These are phyloP conservation scores for Mus spretus DNA, from an alignment of 2,797 vertebrate genomes.

Conservation along the genomic window DNA sequence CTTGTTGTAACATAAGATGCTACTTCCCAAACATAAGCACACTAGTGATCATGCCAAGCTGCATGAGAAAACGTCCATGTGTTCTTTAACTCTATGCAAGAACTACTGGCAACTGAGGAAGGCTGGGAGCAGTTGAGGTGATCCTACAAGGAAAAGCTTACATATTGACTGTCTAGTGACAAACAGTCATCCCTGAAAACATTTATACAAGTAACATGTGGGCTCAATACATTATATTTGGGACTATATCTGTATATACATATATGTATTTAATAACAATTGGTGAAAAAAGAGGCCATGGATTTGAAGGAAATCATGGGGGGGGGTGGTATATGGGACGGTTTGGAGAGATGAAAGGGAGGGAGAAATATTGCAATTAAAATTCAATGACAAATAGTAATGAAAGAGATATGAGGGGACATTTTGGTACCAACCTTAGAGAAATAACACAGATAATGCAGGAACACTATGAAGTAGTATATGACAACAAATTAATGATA, in stretches of 20 bases:
- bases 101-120: neutral
- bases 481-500: neutral
- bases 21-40: neutral
- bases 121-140: neutral
- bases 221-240: neutral
- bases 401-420: neutral
- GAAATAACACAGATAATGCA: conserved; percentile 6
- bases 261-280: neutral
- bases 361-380: neutral
- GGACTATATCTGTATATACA: neutral
- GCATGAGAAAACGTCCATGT: neutral
- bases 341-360: too few species aligned
- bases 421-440: neutral
- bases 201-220: neutral
- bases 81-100: neutral
- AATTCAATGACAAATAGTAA: neutral
- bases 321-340: neutral
- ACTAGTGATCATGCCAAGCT: neutral
- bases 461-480: neutral
- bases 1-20: neutral
- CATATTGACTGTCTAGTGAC: neutral
- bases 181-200: neutral
- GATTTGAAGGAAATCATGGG: neutral
- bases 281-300: neutral
- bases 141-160: neutral